Conservation (phyloP, 2,797 vertebrate species). For the Balearica regulorum region DNA sequence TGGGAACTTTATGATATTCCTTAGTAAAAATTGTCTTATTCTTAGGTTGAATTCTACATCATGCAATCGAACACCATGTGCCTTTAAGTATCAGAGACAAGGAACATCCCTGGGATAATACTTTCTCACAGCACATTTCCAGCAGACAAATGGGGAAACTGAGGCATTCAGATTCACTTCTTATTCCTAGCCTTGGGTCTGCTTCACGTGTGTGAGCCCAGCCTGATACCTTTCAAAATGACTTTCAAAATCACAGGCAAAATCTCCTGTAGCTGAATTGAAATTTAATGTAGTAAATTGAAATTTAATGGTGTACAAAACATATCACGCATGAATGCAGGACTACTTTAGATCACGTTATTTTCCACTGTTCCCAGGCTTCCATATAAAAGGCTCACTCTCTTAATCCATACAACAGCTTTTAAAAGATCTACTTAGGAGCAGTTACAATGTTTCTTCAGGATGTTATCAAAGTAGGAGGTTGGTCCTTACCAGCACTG, state of each 20-base stretch:
- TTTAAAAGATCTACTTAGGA: not conserved
- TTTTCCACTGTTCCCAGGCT: not conserved
- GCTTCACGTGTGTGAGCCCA: not conserved
- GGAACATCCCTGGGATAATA: not conserved
- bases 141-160: not conserved
- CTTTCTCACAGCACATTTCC: not conserved
- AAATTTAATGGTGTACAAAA: not conserved
- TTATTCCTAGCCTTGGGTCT: not conserved
- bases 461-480: not conserved
- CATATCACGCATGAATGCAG: not conserved
- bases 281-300: not conserved
- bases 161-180: not conserved
- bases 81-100: not conserved
- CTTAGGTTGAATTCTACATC: not conserved
- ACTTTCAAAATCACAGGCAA: not conserved
- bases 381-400: not conserved
- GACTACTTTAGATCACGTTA: not conserved
- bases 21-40: not conserved
- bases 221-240: not conserved
- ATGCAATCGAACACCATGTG: accelerated
- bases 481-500: not conserved
- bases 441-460: not conserved
- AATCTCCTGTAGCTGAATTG: not conserved
- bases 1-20: not conserved
- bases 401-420: not conserved